Base-by-base conservation (phyloP, 2,797 vertebrate genomes). In the Rhynchotus rufescens region DNA sequence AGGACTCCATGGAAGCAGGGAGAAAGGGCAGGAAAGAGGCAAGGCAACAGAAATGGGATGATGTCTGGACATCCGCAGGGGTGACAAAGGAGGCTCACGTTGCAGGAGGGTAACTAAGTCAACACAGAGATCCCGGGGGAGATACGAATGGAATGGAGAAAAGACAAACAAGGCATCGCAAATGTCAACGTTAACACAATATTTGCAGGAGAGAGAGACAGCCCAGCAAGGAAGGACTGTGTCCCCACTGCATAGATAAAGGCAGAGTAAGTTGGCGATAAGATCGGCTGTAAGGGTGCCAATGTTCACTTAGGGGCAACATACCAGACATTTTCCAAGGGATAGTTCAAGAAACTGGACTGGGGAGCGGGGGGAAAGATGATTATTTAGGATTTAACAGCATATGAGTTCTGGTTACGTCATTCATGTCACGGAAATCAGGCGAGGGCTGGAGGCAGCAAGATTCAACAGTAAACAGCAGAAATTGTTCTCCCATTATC, bases 21-120 rank as follows among this genome's bases (percentile, higher is more conserved):
- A 89, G 75, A 90, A 72, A 90, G 57, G 86, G 72, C 42, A 88
- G 15, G 23, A 81, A 79, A 82, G 54, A 68, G 71, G 9, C 88
- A 40, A 36, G 45, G 66, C 52, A 57, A 69, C 22, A 36, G 60
- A 76, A 61, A 19, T 3, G 9, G 76, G 51, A 66, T 23, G 42
- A n/a, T 13, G 73, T 8, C 62, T 90, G 73, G 51, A 73, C 64
- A 60, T 73, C 44, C 4, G 2, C 40, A 73, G 38, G 60, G 60
- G 22, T 1, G 66, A 64, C 26, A 73, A 10, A 85, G 34, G 12
- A 79, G 62, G 38, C 47, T 77, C 16, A n/a, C 38, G 15, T 1
- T 76, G 36, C 28, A 85, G 51, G 19, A 76, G 13, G 25, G 66
- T 9, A 73, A 83, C 86, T 73, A 87, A 80, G 65, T 47, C 45